Percentiles rank a stretch among this genome's conserved stretches.
These are phyloP conservation scores for Eilema depressum DNA, from an alignment of 2,888 invertebrate genomes.

Conservation along the genomic window DNA sequence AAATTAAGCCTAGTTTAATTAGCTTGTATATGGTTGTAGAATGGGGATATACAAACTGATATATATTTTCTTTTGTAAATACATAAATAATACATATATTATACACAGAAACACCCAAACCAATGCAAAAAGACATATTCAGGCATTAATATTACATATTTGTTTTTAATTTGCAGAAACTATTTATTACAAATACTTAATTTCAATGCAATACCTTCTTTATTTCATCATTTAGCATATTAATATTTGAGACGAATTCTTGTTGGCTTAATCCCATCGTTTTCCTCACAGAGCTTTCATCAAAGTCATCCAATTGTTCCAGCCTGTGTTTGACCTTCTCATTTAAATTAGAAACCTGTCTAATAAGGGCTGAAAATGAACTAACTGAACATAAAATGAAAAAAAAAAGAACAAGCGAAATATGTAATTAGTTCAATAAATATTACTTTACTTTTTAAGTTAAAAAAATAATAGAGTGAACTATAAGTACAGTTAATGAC, in stretches of 20 bases:
- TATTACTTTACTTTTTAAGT: too few species aligned
- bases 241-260: conserved; percentile 95
- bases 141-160: too few species aligned
- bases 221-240: conserved; percentile 96
- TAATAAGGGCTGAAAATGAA: conserved; percentile 90
- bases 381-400: conserved; percentile 79
- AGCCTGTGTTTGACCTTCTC: conserved; percentile 96
- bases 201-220: conserved; percentile 82
- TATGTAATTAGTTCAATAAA: conserved; percentile 8
- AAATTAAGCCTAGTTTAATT: too few species aligned
- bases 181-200: not conserved
- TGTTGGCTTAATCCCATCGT: conserved; percentile 96
- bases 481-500: too few species aligned
- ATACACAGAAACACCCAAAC: too few species aligned
- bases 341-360: conserved; percentile 92
- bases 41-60: too few species aligned
- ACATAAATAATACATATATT: too few species aligned
- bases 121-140: too few species aligned
- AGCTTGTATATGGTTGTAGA: too few species aligned
- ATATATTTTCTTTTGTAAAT: too few species aligned
- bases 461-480: too few species aligned
- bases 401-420: conserved; percentile 50
- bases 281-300: conserved; percentile 95
- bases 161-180: too few species aligned
- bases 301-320: conserved; percentile 98